Conservation (phyloP, 2,888 invertebrate species). For the Netelia inedita region DNA sequence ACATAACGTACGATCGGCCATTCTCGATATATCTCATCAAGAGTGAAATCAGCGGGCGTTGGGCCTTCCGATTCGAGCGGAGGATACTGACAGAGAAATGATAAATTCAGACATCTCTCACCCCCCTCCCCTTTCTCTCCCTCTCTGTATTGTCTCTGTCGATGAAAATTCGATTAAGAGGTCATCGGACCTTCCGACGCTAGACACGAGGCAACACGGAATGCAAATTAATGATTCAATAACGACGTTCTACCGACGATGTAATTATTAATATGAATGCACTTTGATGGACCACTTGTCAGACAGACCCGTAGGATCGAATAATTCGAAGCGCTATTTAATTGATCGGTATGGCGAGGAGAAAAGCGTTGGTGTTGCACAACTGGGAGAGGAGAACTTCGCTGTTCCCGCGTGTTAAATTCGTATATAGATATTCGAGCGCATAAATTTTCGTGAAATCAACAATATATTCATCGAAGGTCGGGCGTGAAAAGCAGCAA, state of each 20-base stretch:
- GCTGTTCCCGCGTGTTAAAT: not conserved
- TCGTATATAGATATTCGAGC: slow-evolving; percentile 51
- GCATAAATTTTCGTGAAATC: slow-evolving; percentile 80
- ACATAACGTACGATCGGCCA: not conserved
- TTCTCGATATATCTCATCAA: slow-evolving; percentile 1
- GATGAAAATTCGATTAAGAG: slow-evolving; percentile 12
- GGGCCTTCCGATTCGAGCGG: no score
- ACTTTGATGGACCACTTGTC: slow-evolving; percentile 79
- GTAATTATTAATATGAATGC: slow-evolving; percentile 82
- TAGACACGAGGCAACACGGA: not conserved
- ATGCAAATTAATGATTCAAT: slow-evolving; percentile 41
- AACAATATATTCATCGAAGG: slow-evolving; percentile 80
- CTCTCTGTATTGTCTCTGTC: not conserved
- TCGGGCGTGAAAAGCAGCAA: slow-evolving; percentile 38
- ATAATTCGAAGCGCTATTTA: slow-evolving; percentile 67
- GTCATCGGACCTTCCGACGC: not conserved
- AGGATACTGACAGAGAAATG: not conserved
- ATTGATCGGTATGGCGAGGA: not conserved
- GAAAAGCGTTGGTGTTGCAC: slow-evolving; percentile 16
- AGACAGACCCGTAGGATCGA: slow-evolving; percentile 71
- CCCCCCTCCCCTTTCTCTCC: not conserved
- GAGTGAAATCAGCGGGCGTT: not conserved
- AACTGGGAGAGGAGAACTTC: not conserved
- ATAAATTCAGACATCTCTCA: not conserved
- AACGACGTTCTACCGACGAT: slow-evolving; percentile 67